Percentiles rank a stretch among this genome's conserved stretches.
These are phyloP conservation scores for Sus cebifrons DNA, from an alignment of 2,797 vertebrate genomes.

Conservation along the genomic window DNA sequence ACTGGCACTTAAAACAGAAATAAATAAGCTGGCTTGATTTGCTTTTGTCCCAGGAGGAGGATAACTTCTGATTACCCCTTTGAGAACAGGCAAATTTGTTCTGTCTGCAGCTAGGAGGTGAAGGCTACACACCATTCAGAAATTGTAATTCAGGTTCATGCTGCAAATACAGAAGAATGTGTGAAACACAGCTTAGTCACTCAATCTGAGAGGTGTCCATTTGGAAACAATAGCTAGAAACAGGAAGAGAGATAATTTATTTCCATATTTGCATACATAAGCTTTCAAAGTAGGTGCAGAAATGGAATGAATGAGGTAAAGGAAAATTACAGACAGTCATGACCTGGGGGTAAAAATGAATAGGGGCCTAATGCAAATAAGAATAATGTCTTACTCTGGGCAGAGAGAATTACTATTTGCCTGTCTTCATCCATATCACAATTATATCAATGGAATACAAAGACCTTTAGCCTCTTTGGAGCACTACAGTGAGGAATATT, in stretches of 20 bases:
- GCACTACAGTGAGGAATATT: neutral
- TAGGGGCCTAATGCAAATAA: neutral
- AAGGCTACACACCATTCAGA: constrained; percentile 60
- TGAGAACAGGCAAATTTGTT: neutral
- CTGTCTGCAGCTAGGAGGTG: constrained; percentile 18
- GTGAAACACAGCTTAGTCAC: neutral
- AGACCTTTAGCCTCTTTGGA: neutral
- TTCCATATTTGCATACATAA: constrained; percentile 37
- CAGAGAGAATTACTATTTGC: neutral
- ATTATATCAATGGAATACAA: neutral
- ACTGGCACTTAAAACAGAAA: constrained; percentile 68
- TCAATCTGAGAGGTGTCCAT: neutral
- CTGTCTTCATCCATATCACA: neutral
- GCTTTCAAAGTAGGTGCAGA: neutral
- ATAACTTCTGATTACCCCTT: constrained; percentile 75
- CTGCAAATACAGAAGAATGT: constrained; percentile 38
- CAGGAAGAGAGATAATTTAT: neutral
- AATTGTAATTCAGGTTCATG: constrained; percentile 66
- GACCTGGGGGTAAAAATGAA: neutral
- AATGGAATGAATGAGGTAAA: constrained; percentile 14
- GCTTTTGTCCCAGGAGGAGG: constrained; percentile 76
- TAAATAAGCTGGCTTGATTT: constrained; percentile 73
- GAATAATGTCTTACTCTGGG: neutral
- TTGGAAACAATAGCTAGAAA: constrained; percentile 57
- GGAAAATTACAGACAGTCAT: neutral